These are phyloP conservation scores for Galaxea fascicularis DNA, from an alignment of 92 coral and sea anemone species.

Conservation along the genomic window DNA sequence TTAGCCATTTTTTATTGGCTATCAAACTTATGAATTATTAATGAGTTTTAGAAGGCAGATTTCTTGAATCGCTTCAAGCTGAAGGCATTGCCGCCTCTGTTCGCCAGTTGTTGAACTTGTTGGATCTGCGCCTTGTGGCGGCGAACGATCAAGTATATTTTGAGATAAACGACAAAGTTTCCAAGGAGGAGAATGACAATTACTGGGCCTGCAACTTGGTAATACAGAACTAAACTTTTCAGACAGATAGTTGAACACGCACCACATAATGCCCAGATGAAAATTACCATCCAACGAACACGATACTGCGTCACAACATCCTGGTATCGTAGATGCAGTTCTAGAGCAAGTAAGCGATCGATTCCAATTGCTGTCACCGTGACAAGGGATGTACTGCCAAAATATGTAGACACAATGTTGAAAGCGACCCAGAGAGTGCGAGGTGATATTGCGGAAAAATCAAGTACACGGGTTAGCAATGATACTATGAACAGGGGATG, in stretches of 20 bases:
- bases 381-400: not conserved
- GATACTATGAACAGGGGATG: not conserved
- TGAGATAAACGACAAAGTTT: not conserved
- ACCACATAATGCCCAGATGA: not conserved
- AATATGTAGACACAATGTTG: not conserved
- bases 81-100: not conserved
- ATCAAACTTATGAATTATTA: too few relatives aligned
- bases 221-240: not conserved
- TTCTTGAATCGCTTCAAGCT: slow-evolving; percentile 1
- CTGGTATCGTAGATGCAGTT: not conserved
- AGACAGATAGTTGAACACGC: not conserved
- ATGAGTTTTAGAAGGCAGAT: too few relatives aligned
- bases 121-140: slow-evolving; percentile 9
- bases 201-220: not conserved
- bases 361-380: not conserved
- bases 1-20: too few relatives aligned
- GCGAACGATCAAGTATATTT: not conserved
- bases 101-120: not conserved
- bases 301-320: not conserved
- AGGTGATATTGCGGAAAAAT: not conserved
- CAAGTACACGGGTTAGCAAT: not conserved
- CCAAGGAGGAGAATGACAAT: not conserved
- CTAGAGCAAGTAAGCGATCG: not conserved
- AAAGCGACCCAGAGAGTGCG: not conserved
- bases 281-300: not conserved